Base-by-base conservation (phyloP, 2,888 invertebrate species). In the Limnephilus lunatus region DNA sequence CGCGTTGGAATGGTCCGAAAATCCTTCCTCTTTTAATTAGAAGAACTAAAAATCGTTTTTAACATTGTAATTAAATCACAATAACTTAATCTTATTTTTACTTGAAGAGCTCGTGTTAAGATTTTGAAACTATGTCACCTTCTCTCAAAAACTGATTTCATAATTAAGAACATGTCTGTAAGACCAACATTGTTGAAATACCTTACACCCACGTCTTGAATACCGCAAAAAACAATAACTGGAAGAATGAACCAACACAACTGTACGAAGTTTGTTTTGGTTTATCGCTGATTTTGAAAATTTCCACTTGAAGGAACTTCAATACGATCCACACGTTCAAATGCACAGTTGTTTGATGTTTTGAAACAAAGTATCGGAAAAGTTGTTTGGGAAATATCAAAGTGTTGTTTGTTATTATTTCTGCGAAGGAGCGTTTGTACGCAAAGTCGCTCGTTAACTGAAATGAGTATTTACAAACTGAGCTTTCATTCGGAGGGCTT, bases 401-500 rank as follows among this genome's bases (percentile, higher is more conserved):
- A 89, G 88, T 89, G 81, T 89, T 81, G 9, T 68, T 68, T 68
- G 68, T 68, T 81, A 35, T 31, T 35, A 81, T 15, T 89, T 80
- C 80, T 35, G 12, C 25, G 81, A 80, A 80, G 88, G 31, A 80
- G 68, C 88, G 88, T 89, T 89, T 89, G 88, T 89, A 80, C 39
- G 32, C 88, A 89, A 89, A 89, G 88, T 80, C 88, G 81, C 31
- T 89, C 88, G 88, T 89, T 89, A 89, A 89, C 88, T 80, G 88
- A 89, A 89, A n/a, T 35, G 81, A 32, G 80, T 89, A 89, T 89
- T 89, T 89, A 89, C 81, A 89, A 80, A 89, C 88, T 68, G 88
- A 44, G 44, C 53, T 32, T 89, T 89, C 88, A 32, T 68, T 25
- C 68, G 88, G 31, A 80, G 87, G 68, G 87, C 48, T 80, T 89